Percentiles rank a stretch among this genome's conserved stretches.
phyloP scores from a whole-genome alignment of 2,113 vertebrate species.

The Hirundichthys speculiger region DNA sequence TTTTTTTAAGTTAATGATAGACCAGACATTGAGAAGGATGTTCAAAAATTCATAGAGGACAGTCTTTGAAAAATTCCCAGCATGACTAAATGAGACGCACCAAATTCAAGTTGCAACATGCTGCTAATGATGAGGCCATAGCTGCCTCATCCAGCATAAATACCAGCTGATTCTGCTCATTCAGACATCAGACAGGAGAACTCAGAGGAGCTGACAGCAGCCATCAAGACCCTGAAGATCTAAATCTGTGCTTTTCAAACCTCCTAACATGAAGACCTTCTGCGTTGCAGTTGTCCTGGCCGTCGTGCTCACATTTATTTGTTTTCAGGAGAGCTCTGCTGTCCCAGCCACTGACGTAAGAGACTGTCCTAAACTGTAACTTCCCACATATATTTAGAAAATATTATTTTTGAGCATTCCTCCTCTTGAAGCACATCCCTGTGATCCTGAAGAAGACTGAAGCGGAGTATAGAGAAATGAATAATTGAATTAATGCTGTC shows the following conservation, averaged over 20 bases:
- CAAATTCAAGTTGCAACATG: too few relatives aligned
- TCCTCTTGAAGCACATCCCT: too few relatives aligned
- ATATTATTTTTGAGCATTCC: too few relatives aligned
- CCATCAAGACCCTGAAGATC: background rate
- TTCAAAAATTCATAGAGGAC: too few relatives aligned
- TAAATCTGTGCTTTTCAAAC: background rate
- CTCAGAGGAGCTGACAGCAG: too few relatives aligned
- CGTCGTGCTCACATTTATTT: conserved; percentile 47
- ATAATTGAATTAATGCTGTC: background rate
- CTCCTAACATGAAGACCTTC: conserved; percentile 14
- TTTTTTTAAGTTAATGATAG: too few relatives aligned
- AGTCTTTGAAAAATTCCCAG: too few relatives aligned
- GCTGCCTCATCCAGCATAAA: conserved; percentile 6
- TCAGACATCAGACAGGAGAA: conserved; percentile 8
- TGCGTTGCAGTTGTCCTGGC: conserved; percentile 41
- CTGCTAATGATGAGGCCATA: conserved; percentile 4
- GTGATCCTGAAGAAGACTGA: too few relatives aligned
- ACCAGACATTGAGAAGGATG: too few relatives aligned
- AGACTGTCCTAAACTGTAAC: background rate
- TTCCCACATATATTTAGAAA: too few relatives aligned
- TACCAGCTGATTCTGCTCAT: background rate
- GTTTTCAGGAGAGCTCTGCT: conserved; percentile 38
- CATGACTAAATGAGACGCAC: too few relatives aligned
- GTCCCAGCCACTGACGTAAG: conserved; percentile 53
- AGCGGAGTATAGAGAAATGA: too few relatives aligned